Base-by-base conservation (phyloP, 2,888 invertebrate species). In the Agrochola lota region DNA sequence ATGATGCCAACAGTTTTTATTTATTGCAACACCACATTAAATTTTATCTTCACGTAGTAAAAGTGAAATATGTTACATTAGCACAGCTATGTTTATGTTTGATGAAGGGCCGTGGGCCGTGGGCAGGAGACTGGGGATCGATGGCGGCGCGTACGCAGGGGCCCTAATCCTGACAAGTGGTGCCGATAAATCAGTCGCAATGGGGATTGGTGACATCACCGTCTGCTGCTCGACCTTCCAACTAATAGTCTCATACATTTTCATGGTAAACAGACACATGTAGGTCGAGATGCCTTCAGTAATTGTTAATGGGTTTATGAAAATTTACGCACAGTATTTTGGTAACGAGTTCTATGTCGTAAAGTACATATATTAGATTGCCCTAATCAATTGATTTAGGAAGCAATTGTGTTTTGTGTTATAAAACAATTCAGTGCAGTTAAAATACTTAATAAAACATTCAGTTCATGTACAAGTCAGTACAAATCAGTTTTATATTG, bases 201-300 rank as follows among this genome's bases (percentile, higher is more conserved):
- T 92, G 92, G 90, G 92, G 93, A 94, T 94, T 91, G 94, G 94
- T 96, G 96, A 96, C 95, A 95, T 96, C 96, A 95, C 88, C 94
- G 93, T 92, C 93, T 93, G 91, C 87, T 87, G 86, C 82, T 86
- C 90, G 95, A 93, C 95, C 95, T 95, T 95, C 94, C 91, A 90
- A 88, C 91, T 95, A 95, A 95, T 95, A 91, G 94, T 92, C 91
- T 90, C 92, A 92, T 93, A 92, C 92, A 91, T 93, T 92, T 92
- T 92, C 92, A 94, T 93, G 91, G 92, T 91, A 93, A 91, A 88
- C 88, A 90, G 90, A 85, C 89, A 87, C 90, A 90, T 86, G 89
- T 93, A 91, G 91, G 92, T 91, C 94, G 91, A 91, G 91, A 88
- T 91, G 91, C 91, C 91, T 91, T 90, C 93, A 91, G 91, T 92